Base-by-base conservation (phyloP, 2,797 vertebrate species). In the Paguma larvata region DNA sequence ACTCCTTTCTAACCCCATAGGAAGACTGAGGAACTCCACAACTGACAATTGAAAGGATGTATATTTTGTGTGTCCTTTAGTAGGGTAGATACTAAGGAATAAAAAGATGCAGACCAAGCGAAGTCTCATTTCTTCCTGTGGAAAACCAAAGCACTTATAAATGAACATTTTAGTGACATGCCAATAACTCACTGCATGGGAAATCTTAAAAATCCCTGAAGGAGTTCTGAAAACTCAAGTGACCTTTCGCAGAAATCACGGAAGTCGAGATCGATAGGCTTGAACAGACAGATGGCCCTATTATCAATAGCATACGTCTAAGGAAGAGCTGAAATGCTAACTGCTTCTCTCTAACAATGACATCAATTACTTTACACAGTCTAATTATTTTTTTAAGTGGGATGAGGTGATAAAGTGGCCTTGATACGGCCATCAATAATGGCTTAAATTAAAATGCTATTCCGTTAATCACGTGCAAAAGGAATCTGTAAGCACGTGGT, bases 141-240 rank as follows among this genome's bases (percentile, higher is more conserved):
- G 14, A 85, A 34, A 30, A n/a, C n/a, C 38, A 46, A 73, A 70
- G n/a, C 30, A 4, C 82, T 77, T 77, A 6, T 53, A 53, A 87
- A 12, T 70, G 68, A 86, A 51, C n/a, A 48, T 80, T 86, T 94
- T 25, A 67, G 27, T 82, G 27, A 89, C 32, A 21, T 67, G n/a
- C 21, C 53, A 44, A 34, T 34, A 62, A 63, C 56, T n/a, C 46
- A 38, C 51, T 83, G 44, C 10, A 41, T 67, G 38, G 23, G 6
- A 93, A 34, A 63, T 65, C 51, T 75, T 73, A 48, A 75, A 85
- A 89, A 85, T 79, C 70, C 32, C 88, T 68, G 38, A 62, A 94
- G 78, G 70, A 63, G 32, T 63, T 68, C 48, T 38, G 80, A 56
- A 83, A 93, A 93, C 67, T 73, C 63, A 68, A 90, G 7, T 77